Evolutionary conservation across 2,113 vertebrate species (phyloP), one percentile per base, ranked within the genome.

Genomic region (Hymenochirus boettgeri): DNA sequence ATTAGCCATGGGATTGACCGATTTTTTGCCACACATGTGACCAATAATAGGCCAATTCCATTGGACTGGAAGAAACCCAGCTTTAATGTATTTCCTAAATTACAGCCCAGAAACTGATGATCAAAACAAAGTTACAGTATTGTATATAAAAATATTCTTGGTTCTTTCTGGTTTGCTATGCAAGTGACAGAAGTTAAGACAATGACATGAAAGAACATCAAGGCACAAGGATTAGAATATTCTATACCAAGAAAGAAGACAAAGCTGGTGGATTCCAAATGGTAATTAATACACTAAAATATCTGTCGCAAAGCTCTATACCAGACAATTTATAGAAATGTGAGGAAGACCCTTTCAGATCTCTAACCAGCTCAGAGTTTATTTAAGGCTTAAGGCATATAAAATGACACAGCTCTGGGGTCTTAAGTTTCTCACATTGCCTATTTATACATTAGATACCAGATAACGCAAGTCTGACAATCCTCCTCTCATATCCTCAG

Each of bases 381-480:
- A 64, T 64, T 55, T 55, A 46, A 55, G 51, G 61, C 51, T 37
- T 55, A 55, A 37, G 25, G 53, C 35, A 39, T 29, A 64, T 64
- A 42, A 22, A 21, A 29, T 64, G 13, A 55, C 61, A 63, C 61
- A 55, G 37, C 61, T 35, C 24, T 45, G 5, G 42, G 50, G 61
- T 51, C 25, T 52, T 26, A 54, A 37, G 24, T 55, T 42, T 45
- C 61, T 55, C 51, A 46, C 37, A 55, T 11, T 55, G 35, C 51
- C n/a, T 55, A 46, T 55, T 50, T 63, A 55, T 55, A 50, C 61
- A 25, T 42, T 8, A 39, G 61, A 54, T 33, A 54, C 33, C 53
- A 25, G 35, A 37, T 23, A 18, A 5, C 29, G 10, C 29, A n/a
- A n/a, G n/a, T n/a, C n/a, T n/a, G n/a, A n/a, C n/a, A n/a, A n/a